Evolutionary conservation across 2,113 vertebrate genomes (phyloP), one percentile per base, ranked within the genome.

Genomic region (Corvus moneduloides): DNA sequence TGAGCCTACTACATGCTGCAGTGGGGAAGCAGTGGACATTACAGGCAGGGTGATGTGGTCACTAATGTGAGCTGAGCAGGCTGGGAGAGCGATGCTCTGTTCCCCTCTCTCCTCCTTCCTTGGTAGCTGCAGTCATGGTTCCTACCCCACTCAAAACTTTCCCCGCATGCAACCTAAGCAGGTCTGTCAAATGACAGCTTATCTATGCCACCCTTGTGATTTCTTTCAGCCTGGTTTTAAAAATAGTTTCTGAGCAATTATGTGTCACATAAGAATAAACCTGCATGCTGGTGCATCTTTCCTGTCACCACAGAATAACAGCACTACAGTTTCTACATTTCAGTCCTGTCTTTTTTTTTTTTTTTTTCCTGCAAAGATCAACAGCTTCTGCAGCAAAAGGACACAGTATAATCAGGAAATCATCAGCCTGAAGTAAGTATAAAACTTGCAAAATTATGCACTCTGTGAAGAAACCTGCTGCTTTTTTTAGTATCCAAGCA

Each of bases 181-280:
- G 28, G 44, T 56, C 48, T 84, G 66, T 54, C 83, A 68, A 79
- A 71, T 2, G 10, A 49, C 55, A 81, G 46, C 41, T 71, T 74
- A 73, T 81, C 56, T 82, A 4, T 46, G 12, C 71, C 8, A 2
- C 49, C 67, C 76, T 64, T 86, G 72, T 68, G 58, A 87, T 61
- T 94, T 94, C 71, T 91, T 90, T 71, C 77, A 93, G 58, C 58
- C 15, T 1, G 4, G 51, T 84, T 93, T 95, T 88, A 87, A 94
- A 95, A 95, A 96, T 84, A 83, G 84, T 64, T 89, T 71, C 75
- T 67, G 41, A 92, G 86, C 84, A 89, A 96, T 93, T 92, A 77
- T 24, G 17, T 82, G 63, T 79, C 55, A 73, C 67, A 54, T 82
- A 94, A 85, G 92, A 96, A 87, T 91, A 96, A 96, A 95, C 83